Conservation (phyloP, 2,797 vertebrate species). For the Falco novaeseelandiae region DNA sequence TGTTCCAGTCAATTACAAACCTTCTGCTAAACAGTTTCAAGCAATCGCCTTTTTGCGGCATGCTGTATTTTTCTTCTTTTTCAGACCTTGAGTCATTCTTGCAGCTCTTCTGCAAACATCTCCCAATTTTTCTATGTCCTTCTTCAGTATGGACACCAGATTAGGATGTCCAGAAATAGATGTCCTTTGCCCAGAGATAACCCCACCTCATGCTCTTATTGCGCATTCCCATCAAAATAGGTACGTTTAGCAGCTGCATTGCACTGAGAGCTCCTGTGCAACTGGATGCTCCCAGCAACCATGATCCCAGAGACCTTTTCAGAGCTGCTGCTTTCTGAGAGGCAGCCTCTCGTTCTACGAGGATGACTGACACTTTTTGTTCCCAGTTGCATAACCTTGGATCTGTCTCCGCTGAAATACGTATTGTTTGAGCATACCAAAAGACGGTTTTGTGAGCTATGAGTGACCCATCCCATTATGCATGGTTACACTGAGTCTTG, state of each 20-base stretch:
- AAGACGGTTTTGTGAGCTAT: not conserved
- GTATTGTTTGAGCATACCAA: not conserved
- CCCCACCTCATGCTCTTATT: not conserved
- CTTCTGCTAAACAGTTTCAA: not conserved
- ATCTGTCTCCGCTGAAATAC: not conserved
- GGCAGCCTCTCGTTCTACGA: not conserved
- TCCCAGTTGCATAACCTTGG: not conserved
- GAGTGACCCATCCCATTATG: not conserved
- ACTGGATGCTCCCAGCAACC: not conserved
- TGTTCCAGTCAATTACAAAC: conserved; percentile 3
- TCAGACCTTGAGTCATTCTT: not conserved
- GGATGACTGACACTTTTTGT: not conserved
- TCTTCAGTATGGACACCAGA: not conserved
- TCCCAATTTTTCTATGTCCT: not conserved
- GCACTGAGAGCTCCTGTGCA: not conserved
- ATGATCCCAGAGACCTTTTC: not conserved
- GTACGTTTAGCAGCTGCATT: not conserved
- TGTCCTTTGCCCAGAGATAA: not conserved
- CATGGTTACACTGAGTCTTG: not conserved
- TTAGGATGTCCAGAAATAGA: not conserved
- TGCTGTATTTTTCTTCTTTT: not conserved
- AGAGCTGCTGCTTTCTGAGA: not conserved
- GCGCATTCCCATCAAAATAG: not conserved
- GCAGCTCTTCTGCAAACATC: not conserved
- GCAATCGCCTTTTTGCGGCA: not conserved